Percentiles rank a stretch among this genome's conserved stretches.
Evolutionary conservation across 2,888 invertebrate species (phyloP).

Genomic region (Meghimatium bilineatum): DNA sequence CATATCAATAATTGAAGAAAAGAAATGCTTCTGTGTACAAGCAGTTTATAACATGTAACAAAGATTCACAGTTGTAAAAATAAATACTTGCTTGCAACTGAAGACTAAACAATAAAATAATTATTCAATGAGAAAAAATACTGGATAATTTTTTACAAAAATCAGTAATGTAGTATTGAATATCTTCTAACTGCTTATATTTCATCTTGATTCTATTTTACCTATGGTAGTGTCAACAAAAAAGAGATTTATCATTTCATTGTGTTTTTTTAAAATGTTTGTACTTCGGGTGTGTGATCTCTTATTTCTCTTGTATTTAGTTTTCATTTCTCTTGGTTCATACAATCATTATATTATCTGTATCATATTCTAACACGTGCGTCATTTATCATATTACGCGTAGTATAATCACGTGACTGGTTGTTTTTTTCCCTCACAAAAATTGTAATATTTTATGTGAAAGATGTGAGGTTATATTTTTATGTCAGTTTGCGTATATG

Average conservation of each 20-base stretch:
- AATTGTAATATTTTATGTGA: background rate
- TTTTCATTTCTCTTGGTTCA: background rate
- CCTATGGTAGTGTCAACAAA: background rate
- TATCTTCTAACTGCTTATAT: background rate
- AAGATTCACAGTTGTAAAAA: too few species aligned
- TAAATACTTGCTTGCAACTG: too few species aligned
- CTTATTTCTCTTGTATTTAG: background rate
- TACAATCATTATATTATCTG: background rate
- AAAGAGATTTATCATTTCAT: background rate
- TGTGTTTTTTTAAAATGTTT: background rate
- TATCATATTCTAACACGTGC: background rate
- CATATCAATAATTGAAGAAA: too few species aligned
- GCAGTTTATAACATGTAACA: too few species aligned
- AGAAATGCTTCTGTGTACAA: too few species aligned
- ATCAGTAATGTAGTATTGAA: too few species aligned
- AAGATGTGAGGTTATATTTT: background rate
- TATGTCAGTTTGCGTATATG: background rate
- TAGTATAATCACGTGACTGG: background rate
- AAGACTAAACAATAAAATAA: too few species aligned
- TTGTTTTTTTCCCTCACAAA: background rate
- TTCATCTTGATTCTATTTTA: too few species aligned
- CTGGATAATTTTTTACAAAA: too few species aligned
- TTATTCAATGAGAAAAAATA: too few species aligned
- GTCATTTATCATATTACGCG: background rate
- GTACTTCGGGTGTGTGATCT: conserved; percentile 16